Evolutionary conservation across 2,888 invertebrate species (phyloP).

Genomic region (Archips crataeganus): DNA sequence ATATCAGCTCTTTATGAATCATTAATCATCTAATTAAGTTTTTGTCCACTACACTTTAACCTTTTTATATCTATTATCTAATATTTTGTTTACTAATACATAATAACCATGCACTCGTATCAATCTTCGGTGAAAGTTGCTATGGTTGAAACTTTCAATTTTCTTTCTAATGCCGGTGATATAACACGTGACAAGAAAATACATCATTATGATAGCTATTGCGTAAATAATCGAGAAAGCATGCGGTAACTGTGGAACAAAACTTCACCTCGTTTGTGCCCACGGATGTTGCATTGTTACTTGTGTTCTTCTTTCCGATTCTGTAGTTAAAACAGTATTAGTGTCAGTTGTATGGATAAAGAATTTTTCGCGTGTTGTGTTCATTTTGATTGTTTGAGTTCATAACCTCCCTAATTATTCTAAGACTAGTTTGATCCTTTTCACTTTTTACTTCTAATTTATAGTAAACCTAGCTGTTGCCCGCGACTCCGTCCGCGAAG

Average conservation of each 20-base stretch:
- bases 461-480: background rate
- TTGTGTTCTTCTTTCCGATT: background rate
- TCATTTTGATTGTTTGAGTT: too few species aligned
- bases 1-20: background rate
- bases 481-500: too few species aligned
- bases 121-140: conserved; percentile 56
- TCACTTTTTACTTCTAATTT: background rate
- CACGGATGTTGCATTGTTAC: background rate
- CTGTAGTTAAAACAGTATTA: background rate
- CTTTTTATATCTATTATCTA: background rate
- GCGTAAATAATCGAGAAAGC: conserved; percentile 49
- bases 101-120: conserved; percentile 33
- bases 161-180: conserved; percentile 47
- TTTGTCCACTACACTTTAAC: background rate
- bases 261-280: background rate
- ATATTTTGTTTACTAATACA: conserved; percentile 27
- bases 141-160: conserved; percentile 60
- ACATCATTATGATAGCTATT: conserved; percentile 49
- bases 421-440: background rate
- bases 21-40: background rate
- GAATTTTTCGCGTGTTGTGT: too few species aligned
- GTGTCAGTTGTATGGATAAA: background rate
- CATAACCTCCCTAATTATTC: background rate
- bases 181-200: conserved; percentile 54
- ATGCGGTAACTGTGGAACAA: conserved; percentile 15